Percentiles rank a stretch among this genome's conserved stretches.
phyloP scores from a whole-genome alignment of 1,140 invertebrate genomes.

The Drosophila sechellia region DNA sequence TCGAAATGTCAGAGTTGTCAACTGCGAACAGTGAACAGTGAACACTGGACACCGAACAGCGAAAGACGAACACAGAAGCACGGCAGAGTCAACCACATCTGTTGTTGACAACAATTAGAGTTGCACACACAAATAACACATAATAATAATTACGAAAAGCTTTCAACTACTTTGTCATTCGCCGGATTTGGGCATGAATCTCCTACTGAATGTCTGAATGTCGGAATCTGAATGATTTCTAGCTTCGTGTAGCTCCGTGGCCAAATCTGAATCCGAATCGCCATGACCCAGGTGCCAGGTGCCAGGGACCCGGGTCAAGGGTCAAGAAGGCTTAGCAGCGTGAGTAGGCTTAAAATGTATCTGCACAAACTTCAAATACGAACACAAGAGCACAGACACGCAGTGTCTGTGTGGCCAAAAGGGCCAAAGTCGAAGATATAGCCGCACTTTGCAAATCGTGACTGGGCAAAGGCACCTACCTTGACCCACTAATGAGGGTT shows the following conservation, averaged over 20 bases:
- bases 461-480: conserved; percentile 8
- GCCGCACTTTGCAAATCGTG: conserved; percentile 9
- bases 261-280: conserved; percentile 8
- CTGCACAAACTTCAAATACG: neutral
- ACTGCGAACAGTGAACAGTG: conserved; percentile 45
- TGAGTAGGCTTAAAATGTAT: conserved; percentile 29
- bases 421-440: conserved; percentile 8
- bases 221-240: neutral
- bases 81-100: conserved; percentile 39
- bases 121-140: conserved; percentile 66
- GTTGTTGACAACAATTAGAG: conserved; percentile 63
- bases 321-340: conserved; percentile 1
- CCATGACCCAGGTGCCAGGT: conserved; percentile 25
- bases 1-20: conserved; percentile 80
- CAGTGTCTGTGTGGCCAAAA: neutral
- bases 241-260: neutral
- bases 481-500: conserved; percentile 22
- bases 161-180: conserved; percentile 51
- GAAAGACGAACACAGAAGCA: conserved; percentile 2
- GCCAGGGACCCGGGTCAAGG: conserved; percentile 4
- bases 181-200: conserved; percentile 35
- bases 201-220: conserved; percentile 1
- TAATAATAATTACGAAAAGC: conserved; percentile 78
- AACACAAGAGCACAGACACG: too few species aligned
- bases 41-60: neutral